A percentile compares a stretch with the other conserved stretches of the same genome.
Conservation (phyloP, 2,797 vertebrate genomes). For the Vultur gryphus region DNA sequence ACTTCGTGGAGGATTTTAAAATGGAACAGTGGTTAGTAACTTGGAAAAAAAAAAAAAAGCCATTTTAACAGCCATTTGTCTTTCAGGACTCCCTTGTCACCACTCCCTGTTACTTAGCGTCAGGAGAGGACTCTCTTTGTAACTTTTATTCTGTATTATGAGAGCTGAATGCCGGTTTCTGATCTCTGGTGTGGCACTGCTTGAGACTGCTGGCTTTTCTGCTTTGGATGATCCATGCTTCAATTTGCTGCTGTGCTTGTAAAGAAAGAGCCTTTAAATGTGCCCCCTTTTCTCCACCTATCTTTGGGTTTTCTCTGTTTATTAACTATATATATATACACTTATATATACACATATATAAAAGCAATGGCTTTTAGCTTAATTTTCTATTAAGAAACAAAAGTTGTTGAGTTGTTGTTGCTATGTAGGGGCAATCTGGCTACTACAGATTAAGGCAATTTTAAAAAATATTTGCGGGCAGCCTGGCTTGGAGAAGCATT, state of each 20-base stretch:
- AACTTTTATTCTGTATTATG: not conserved
- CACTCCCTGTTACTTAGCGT: not conserved
- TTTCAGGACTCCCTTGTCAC: not conserved
- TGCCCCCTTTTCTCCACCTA: not conserved
- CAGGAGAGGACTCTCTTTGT: not conserved
- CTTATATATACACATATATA: not conserved
- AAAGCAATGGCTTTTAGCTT: not conserved
- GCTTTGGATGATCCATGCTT: not conserved
- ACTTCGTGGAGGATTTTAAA: not conserved
- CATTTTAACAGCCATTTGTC: not conserved
- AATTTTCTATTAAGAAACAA: not conserved
- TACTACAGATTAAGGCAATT: not conserved
- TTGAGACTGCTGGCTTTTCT: not conserved
- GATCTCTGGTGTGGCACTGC: not conserved
- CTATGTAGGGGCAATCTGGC: not conserved
- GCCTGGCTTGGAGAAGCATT: not conserved
- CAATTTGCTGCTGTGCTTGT: not conserved
- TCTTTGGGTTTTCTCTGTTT: not conserved
- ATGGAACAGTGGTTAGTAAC: not conserved
- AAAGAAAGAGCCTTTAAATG: not conserved
- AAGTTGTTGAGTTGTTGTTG: not conserved
- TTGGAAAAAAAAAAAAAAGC: not conserved
- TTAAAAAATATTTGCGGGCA: not conserved
- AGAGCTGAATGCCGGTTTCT: not conserved
- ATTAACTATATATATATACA: not conserved